Evolutionary conservation across 2,888 invertebrate species (phyloP), one percentile per base, ranked within the genome.

Genomic region (Drosophila rubida): DNA sequence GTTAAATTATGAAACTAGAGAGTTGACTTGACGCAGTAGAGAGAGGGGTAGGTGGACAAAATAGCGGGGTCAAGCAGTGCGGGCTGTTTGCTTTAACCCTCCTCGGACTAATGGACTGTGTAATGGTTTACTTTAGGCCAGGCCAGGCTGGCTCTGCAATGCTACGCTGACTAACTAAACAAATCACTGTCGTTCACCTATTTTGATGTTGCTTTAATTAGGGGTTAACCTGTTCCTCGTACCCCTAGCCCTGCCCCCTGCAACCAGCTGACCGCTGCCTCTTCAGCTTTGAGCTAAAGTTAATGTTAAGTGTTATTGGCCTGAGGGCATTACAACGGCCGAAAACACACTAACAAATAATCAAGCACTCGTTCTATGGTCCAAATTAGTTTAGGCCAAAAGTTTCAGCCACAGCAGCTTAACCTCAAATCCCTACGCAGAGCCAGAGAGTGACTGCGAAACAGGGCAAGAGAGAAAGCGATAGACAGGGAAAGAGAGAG

Each of bases 381-480:
- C 66, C 71, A 87, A 87, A 84, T 84, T 84, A 82, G 88, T 87
- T 84, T 85, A 87, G 86, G 80, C 86, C 79, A 83, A 83, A 84
- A 84, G 86, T 86, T 84, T 82, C 87, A 85, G 86, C 86, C 88
- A 75, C 86, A 78, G 73, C 78, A 78, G 86, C 84, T 85, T 86
- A 84, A 80, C 88, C 83, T 82, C 78, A 80, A 79, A 84, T 83
- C 88, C 84, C 86, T 53, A 22, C 27, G 22, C 30, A 30, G 41
- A 30, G 30, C 41, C 32, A 51, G 66, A 70, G 49, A 74, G 62
- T 50, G 45, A 60, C 30, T 19, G 25, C 37, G 16, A 37, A 35
- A 13, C 19, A 35, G 4, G n/a, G 5, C 3, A 44, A 14, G 23
- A 14, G 16, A 16, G 23, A 19, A 22, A n/a, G 22, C 23, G 16